phyloP scores from a whole-genome alignment of 2,888 invertebrate species.

The Papilio demoleus region DNA sequence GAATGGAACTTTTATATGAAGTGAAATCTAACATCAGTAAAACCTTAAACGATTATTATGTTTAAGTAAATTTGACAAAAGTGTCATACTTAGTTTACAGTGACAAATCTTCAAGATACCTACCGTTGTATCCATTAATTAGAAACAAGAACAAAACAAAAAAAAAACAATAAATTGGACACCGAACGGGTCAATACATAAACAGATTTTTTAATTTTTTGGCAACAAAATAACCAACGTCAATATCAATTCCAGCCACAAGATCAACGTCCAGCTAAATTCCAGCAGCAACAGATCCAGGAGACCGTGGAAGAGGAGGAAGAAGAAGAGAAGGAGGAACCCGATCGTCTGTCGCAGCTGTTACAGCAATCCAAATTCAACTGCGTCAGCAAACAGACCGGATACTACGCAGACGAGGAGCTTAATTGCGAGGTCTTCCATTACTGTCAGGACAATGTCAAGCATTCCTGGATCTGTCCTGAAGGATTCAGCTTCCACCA shows the following conservation, averaged over 20 bases:
- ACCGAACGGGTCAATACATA: no score
- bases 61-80: background rate
- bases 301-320: conserved; percentile 75
- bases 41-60: background rate
- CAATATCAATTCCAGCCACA: conserved; percentile 51
- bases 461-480: conserved; percentile 97
- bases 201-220: no score
- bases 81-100: no score
- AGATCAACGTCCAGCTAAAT: conserved; percentile 63
- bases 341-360: conserved; percentile 90
- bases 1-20: background rate
- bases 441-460: conserved; percentile 94
- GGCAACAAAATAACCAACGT: background rate
- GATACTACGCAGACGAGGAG: conserved; percentile 95
- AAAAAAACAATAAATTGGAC: background rate
- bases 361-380: conserved; percentile 93
- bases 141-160: no score
- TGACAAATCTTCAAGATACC: no score
- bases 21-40: background rate
- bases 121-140: no score
- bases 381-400: conserved; percentile 91
- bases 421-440: conserved; percentile 96
- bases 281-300: conserved; percentile 59
- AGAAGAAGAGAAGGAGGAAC: conserved; percentile 91
- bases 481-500: conserved; percentile 95